Percentiles rank a stretch among this genome's conserved stretches.
These are phyloP conservation scores for Brachionus manjavacas DNA, from an alignment of 1,140 invertebrate species.

Conservation along the genomic window DNA sequence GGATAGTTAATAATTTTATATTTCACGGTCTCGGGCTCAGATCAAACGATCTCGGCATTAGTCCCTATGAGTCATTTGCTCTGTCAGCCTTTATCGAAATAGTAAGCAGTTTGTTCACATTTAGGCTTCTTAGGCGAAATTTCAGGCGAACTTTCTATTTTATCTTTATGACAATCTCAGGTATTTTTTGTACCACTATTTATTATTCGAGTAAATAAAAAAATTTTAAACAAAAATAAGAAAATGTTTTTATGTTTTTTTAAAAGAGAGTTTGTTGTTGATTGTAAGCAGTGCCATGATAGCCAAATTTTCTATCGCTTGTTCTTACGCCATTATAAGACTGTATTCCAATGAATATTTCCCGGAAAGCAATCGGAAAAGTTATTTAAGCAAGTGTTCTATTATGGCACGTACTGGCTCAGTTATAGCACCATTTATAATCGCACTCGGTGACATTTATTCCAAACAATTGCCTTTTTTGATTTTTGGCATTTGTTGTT, in stretches of 20 bases:
- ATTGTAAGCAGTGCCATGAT: slow-evolving; percentile 44
- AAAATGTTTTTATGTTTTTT: neutral
- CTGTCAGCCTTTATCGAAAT: neutral
- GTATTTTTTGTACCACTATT: slow-evolving; percentile 7
- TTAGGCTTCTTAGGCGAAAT: neutral
- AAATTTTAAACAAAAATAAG: neutral
- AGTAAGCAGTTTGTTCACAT: neutral
- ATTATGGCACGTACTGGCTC: slow-evolving; percentile 60
- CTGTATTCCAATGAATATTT: slow-evolving; percentile 58
- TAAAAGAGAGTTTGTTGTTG: neutral
- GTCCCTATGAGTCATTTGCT: slow-evolving; percentile 24
- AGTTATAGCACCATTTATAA: slow-evolving; percentile 57
- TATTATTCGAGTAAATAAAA: slow-evolving; percentile 34
- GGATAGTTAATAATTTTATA: slow-evolving; percentile 38
- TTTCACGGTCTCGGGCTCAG: slow-evolving; percentile 26
- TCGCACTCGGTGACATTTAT: neutral
- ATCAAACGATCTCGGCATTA: neutral
- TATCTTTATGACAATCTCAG: neutral
- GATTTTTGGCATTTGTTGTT: slow-evolving; percentile 25
- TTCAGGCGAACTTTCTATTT: neutral
- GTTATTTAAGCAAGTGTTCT: slow-evolving; percentile 58
- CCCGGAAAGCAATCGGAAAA: slow-evolving; percentile 59
- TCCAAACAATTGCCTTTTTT: neutral
- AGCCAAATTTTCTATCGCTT: slow-evolving; percentile 49
- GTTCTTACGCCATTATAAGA: slow-evolving; percentile 51